These are phyloP conservation scores for Tamandua tetradactyla DNA, from an alignment of 2,797 vertebrate genomes.

Conservation along the genomic window DNA sequence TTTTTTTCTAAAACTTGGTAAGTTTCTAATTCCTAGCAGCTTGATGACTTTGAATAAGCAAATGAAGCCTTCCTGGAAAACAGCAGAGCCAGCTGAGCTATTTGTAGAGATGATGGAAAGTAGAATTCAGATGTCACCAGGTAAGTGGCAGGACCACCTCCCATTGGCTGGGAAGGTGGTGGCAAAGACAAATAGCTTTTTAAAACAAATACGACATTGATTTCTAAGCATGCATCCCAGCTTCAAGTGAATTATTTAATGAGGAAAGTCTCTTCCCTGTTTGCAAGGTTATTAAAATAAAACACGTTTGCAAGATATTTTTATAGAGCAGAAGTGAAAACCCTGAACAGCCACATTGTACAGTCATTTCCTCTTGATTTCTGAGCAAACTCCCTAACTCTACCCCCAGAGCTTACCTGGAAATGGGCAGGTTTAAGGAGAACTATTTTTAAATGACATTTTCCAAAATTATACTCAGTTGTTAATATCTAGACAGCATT, in stretches of 20 bases:
- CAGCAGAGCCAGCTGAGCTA: not conserved
- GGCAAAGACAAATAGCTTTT: not conserved
- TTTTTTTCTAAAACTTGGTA: too few relatives aligned
- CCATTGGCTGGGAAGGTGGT: not conserved
- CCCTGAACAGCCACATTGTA: not conserved
- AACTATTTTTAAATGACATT: slow-evolving; percentile 6
- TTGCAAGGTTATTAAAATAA: slow-evolving; percentile 70
- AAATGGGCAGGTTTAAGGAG: slow-evolving; percentile 37
- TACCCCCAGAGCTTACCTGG: not conserved
- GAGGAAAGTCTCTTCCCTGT: slow-evolving; percentile 43
- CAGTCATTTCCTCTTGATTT: slow-evolving; percentile 60
- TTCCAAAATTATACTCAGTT: slow-evolving; percentile 67
- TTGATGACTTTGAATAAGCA: not conserved
- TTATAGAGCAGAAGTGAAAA: slow-evolving; percentile 29
- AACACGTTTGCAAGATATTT: slow-evolving; percentile 56
- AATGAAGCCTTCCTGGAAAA: not conserved
- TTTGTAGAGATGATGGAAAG: not conserved
- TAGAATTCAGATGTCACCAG: not conserved
- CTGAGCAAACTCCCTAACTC: not conserved
- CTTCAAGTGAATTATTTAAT: slow-evolving; percentile 8
- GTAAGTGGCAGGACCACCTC: not conserved
- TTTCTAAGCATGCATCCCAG: not conserved
- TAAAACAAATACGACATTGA: not conserved
- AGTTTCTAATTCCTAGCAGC: not conserved
- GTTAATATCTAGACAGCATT: slow-evolving; percentile 60